Evolutionary conservation across 2,797 vertebrate species (phyloP).

Genomic region (Caiman crocodilus): DNA sequence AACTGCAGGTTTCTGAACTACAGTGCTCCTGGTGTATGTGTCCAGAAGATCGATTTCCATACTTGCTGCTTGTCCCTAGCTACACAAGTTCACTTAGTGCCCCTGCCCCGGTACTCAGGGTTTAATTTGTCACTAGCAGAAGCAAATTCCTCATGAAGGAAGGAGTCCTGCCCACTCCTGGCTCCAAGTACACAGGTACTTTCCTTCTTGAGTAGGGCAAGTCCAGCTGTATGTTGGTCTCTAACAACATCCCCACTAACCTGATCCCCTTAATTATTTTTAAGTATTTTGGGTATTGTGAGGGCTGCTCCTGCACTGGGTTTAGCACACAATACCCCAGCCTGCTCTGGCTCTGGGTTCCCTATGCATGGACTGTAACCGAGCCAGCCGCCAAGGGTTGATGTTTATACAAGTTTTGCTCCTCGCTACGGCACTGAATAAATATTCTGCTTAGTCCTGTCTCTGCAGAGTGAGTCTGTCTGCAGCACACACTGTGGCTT

Average conservation of each 20-base stretch:
- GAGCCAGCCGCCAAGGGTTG: conserved; percentile 7
- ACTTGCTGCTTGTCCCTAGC: background rate
- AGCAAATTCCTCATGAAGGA: background rate
- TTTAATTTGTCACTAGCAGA: background rate
- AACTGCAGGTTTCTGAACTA: background rate
- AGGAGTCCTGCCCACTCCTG: background rate
- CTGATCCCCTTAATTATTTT: no score
- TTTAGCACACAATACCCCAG: no score
- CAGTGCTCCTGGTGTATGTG: fast-evolving
- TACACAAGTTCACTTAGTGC: background rate
- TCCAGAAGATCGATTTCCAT: background rate
- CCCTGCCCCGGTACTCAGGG: conserved; percentile 8
- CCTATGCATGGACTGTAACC: background rate
- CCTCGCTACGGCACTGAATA: conserved; percentile 61
- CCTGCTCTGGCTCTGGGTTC: background rate
- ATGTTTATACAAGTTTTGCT: conserved; percentile 64
- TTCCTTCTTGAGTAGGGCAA: no score
- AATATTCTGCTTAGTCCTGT: conserved; percentile 59
- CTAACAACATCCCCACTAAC: no score
- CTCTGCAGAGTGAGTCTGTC: background rate
- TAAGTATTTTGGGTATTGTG: background rate
- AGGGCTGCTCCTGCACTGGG: background rate
- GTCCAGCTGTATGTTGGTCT: background rate
- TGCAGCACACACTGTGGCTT: background rate
- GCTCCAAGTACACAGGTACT: background rate